phyloP scores from a whole-genome alignment of 2,888 invertebrate genomes.

The Dasysyrphus albostriatus region DNA sequence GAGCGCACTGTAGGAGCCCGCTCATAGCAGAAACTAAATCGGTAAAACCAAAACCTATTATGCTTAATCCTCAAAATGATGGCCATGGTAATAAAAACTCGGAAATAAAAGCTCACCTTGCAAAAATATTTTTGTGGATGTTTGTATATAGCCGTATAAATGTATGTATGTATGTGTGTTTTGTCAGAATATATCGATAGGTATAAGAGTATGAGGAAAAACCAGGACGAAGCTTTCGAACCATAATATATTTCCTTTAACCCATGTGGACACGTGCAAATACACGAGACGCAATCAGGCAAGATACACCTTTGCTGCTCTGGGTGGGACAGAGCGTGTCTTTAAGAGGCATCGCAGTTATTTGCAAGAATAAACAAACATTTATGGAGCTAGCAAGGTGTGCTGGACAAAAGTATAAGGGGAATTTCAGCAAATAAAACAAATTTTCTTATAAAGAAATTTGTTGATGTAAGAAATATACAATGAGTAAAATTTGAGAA shows the following conservation, averaged over 20 bases:
- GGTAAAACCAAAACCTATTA: conserved; percentile 70
- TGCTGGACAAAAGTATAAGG: conserved; percentile 27
- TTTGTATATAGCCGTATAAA: background rate
- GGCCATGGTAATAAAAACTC: conserved; percentile 72
- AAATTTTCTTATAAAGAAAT: too few species aligned
- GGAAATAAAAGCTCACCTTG: conserved; percentile 73
- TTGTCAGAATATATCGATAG: background rate
- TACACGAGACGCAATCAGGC: conserved; percentile 41
- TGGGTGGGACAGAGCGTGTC: conserved; percentile 29
- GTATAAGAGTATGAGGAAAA: background rate
- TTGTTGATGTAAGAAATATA: too few species aligned
- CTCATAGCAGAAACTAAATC: conserved; percentile 55
- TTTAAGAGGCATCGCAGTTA: conserved; percentile 59
- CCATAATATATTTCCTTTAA: conserved; percentile 39
- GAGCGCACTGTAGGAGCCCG: conserved; percentile 33
- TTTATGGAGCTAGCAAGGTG: conserved; percentile 31
- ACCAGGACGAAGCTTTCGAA: conserved; percentile 30
- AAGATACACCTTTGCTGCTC: conserved; percentile 8
- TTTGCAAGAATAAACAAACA: conserved; percentile 64
- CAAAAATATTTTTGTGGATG: conserved; percentile 46
- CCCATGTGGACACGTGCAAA: conserved; percentile 56
- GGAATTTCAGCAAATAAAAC: background rate
- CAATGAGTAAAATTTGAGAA: too few species aligned
- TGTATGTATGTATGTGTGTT: too few species aligned
- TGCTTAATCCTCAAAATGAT: conserved; percentile 73